Evolutionary conservation across 2,888 invertebrate species (phyloP), one percentile per base, ranked within the genome.

Genomic region (Hermaeophaga mercurialis): DNA sequence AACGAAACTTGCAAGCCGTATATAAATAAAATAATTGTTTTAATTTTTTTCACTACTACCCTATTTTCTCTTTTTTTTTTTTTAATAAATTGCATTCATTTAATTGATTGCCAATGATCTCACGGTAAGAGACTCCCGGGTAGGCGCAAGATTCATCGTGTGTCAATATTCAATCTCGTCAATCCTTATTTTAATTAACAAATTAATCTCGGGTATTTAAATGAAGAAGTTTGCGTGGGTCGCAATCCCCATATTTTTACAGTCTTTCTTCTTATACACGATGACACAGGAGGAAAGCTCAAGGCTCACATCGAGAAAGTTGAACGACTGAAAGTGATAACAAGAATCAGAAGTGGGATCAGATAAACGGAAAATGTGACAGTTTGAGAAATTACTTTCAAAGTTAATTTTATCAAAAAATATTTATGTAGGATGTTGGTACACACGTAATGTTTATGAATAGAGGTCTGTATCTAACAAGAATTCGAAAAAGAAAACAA

Each of bases 141-240:
- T n/a, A n/a, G n/a, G n/a, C n/a, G n/a, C n/a, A n/a, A n/a, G n/a
- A n/a, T n/a, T n/a, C n/a, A 3, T n/a, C 28, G n/a, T 28, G 9
- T 28, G 28, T 28, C 28, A 7, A 28, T n/a, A 28, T 8, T 28
- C 28, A 28, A 28, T 8, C 28, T 8, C 7, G 4, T 9, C 9
- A 28, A 28, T 28, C 28, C 28, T 28, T 28, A 28, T 28, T 28
- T 33, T 33, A 33, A 33, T 33, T 33, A 33, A 14, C 33, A 12
- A 14, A 11, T 14, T 33, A 33, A 14, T 33, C 33, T 5, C 14
- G 9, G 14, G 33, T 12, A 33, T 33, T 12, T 2, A 33, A 14
- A 33, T 33, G 14, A 33, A 33, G 33, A 33, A 14, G 14, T 33
- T 12, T 9, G 14, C 33, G 33, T 33, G 33, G 33, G 33, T 14